phyloP scores from a whole-genome alignment of 2,888 invertebrate genomes.

The Seladonia tumulorum region DNA sequence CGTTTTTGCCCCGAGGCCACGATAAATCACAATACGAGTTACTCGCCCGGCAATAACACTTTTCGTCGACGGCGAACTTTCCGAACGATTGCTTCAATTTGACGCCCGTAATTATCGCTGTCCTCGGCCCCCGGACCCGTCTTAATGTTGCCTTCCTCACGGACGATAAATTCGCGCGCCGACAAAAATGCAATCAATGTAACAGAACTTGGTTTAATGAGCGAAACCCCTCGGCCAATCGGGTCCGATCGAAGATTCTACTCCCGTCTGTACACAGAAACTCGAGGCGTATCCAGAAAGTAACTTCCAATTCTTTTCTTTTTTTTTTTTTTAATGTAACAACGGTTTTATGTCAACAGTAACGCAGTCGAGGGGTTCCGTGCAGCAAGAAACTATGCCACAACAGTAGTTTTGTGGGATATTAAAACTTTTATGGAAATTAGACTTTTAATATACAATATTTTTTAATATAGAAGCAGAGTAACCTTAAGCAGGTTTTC shows the following conservation, averaged over 20 bases:
- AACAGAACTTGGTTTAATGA: constrained; percentile 8
- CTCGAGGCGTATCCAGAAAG: background rate
- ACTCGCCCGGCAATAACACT: constrained; percentile 41
- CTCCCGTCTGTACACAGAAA: background rate
- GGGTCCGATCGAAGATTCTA: background rate
- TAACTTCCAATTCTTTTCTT: background rate
- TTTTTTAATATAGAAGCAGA: too few species aligned
- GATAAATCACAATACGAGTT: constrained; percentile 49
- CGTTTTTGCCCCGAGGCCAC: constrained; percentile 36
- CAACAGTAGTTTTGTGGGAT: too few species aligned
- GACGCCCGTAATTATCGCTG: constrained; percentile 31
- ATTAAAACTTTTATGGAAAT: too few species aligned
- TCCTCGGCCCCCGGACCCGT: background rate
- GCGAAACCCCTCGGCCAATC: background rate
- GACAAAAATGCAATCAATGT: constrained; percentile 7
- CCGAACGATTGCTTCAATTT: constrained; percentile 47
- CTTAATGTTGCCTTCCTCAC: constrained; percentile 12
- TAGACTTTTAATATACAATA: too few species aligned
- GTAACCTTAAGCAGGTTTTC: too few species aligned
- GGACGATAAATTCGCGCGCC: constrained; percentile 20
- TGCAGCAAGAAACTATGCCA: too few species aligned
- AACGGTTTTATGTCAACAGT: too few species aligned
- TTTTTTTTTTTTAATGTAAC: too few species aligned
- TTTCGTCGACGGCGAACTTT: constrained; percentile 46
- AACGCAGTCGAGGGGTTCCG: too few species aligned